These are phyloP conservation scores for Sinotaia quadrata DNA, from an alignment of 2,888 invertebrate genomes.

Conservation along the genomic window DNA sequence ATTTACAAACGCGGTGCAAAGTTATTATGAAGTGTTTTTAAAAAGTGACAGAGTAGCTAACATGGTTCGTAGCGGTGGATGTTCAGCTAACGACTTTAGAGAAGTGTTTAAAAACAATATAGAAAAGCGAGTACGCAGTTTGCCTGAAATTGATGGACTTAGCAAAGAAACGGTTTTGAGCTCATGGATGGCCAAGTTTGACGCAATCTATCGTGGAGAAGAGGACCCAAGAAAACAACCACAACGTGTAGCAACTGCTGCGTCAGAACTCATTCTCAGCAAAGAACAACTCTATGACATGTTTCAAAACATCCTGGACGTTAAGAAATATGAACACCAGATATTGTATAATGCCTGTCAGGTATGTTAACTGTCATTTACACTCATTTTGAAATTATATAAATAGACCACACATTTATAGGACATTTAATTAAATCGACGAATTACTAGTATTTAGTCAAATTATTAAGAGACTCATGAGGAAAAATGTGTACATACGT, in stretches of 20 bases:
- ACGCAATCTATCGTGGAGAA: slow-evolving; percentile 87
- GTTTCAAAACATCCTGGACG: slow-evolving; percentile 98
- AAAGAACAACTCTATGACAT: slow-evolving; percentile 99
- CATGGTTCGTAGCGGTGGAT: slow-evolving; percentile 98
- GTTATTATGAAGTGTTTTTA: slow-evolving; percentile 86
- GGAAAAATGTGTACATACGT: too few species aligned
- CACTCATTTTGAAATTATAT: not conserved
- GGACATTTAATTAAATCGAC: too few species aligned
- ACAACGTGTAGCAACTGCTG: slow-evolving; percentile 77
- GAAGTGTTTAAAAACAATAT: slow-evolving; percentile 99
- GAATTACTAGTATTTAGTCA: too few species aligned
- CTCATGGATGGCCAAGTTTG: slow-evolving; percentile 99
- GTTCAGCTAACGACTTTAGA: slow-evolving; percentile 97
- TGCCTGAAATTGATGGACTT: slow-evolving; percentile 99
- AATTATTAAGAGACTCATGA: too few species aligned
- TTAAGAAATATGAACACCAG: slow-evolving; percentile 99
- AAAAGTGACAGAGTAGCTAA: slow-evolving; percentile 95
- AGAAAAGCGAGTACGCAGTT: slow-evolving; percentile 95
- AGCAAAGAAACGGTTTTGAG: slow-evolving; percentile 99
- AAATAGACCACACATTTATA: too few species aligned
- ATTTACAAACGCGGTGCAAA: slow-evolving; percentile 98
- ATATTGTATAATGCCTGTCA: slow-evolving; percentile 97
- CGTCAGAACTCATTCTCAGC: slow-evolving; percentile 88
- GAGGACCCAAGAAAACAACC: slow-evolving; percentile 73
- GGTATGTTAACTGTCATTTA: too few species aligned